A percentile compares a stretch with the other conserved stretches of the same genome.
Conservation (phyloP, 2,113 vertebrate genomes). For the Asarcornis scutulata region DNA sequence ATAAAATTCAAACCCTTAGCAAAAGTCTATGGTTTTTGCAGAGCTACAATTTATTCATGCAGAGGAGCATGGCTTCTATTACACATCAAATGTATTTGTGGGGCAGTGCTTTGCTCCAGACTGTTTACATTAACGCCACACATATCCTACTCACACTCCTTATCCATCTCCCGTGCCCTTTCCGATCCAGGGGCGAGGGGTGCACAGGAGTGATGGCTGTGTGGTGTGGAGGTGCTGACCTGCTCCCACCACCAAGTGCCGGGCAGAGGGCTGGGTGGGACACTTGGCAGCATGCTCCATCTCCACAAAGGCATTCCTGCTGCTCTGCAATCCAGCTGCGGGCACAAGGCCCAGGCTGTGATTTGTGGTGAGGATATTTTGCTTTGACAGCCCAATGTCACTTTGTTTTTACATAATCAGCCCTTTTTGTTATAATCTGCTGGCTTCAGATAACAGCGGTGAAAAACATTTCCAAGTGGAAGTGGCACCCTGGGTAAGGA, state of each 20-base stretch:
- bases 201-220: background rate
- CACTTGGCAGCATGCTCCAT: accelerated
- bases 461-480: background rate
- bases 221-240: background rate
- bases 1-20: background rate
- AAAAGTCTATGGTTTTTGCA: background rate
- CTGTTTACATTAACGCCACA: background rate
- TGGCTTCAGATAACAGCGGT: background rate
- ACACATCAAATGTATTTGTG: background rate
- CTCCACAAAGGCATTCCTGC: background rate
- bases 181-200: background rate
- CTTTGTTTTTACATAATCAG: constrained; percentile 17
- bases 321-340: background rate
- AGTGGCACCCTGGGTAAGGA: background rate
- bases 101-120: background rate
- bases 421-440: background rate
- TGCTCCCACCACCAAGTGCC: background rate
- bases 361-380: background rate
- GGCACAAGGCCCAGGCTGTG: background rate
- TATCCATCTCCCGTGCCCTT: background rate
- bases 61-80: background rate
- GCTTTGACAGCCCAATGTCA: background rate
- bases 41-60: background rate
- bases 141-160: background rate
- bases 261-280: background rate